phyloP scores from a whole-genome alignment of 2,113 vertebrate species.

The Etheostoma cragini region DNA sequence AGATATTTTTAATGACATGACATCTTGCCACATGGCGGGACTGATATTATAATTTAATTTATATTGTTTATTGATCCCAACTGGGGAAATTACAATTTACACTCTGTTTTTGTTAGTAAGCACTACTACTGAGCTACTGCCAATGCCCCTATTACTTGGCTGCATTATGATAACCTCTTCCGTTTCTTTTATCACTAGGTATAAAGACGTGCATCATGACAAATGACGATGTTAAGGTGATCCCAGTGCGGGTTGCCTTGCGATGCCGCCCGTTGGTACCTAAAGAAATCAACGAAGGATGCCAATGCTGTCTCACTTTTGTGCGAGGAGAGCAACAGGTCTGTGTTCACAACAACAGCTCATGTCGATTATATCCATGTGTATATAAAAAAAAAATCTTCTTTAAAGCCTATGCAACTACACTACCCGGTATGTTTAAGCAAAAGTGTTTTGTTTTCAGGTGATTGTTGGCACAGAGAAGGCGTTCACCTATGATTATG shows the following conservation, averaged over 20 bases:
- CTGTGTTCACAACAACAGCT: slow-evolving; percentile 1
- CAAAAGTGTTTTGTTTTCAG: slow-evolving; percentile 71
- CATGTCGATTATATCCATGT: background rate
- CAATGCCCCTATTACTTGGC: background rate
- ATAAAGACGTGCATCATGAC: slow-evolving; percentile 69
- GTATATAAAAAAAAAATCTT: too few relatives aligned
- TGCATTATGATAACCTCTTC: background rate
- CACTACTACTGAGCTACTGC: too few relatives aligned
- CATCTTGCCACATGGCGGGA: too few relatives aligned
- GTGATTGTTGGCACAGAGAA: slow-evolving; percentile 93
- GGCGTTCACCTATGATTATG: slow-evolving; percentile 94
- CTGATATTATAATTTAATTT: too few relatives aligned
- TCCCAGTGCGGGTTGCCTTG: slow-evolving; percentile 93
- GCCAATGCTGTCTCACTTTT: slow-evolving; percentile 92
- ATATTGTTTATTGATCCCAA: too few relatives aligned
- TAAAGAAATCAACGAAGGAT: slow-evolving; percentile 92
- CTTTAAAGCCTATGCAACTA: background rate
- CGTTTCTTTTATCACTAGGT: slow-evolving; percentile 4
- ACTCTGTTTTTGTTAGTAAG: too few relatives aligned
- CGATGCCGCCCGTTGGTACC: slow-evolving; percentile 92
- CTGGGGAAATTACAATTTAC: too few relatives aligned
- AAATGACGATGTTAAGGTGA: slow-evolving; percentile 87
- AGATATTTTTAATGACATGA: background rate
- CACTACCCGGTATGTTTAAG: background rate
- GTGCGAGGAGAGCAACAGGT: slow-evolving; percentile 92